Percentiles rank a stretch among this genome's conserved stretches.
Evolutionary conservation across 53 echinoderm and acorn worm species (phyloP).

Genomic region (Crossaster papposus): DNA sequence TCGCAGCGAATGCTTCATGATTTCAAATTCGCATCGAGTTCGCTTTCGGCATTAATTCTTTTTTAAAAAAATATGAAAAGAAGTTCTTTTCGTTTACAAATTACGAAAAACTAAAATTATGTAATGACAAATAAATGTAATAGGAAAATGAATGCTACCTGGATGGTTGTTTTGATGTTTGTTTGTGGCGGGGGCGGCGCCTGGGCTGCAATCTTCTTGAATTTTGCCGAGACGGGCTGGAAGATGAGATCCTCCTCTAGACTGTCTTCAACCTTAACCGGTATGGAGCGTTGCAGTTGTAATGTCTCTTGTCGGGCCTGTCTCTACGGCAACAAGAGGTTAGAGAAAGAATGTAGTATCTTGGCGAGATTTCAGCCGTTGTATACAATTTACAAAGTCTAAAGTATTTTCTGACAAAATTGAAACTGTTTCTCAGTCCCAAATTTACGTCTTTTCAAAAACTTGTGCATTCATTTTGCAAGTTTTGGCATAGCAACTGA

Average conservation of each 20-base stretch:
- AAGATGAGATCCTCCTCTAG: slow-evolving; percentile 48
- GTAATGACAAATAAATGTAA: background rate
- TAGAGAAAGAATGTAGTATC: background rate
- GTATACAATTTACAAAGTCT: too few species aligned
- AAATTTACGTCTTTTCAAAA: too few species aligned
- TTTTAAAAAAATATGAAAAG: too few species aligned
- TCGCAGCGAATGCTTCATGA: too few species aligned
- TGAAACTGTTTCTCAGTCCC: too few species aligned
- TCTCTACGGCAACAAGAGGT: background rate
- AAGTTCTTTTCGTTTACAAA: too few species aligned
- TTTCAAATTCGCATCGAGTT: too few species aligned
- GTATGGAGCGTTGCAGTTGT: slow-evolving; percentile 27
- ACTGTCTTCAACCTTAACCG: background rate
- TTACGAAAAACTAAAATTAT: background rate
- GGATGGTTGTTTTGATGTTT: slow-evolving; percentile 52
- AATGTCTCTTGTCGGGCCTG: slow-evolving; percentile 49
- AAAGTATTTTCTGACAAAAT: too few species aligned
- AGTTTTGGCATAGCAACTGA: too few species aligned
- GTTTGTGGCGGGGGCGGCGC: slow-evolving; percentile 37
- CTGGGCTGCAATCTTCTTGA: slow-evolving; percentile 49
- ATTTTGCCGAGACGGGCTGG: slow-evolving; percentile 53
- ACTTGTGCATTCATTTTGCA: too few species aligned
- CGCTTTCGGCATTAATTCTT: too few species aligned
- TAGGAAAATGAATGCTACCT: background rate
- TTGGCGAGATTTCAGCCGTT: too few species aligned